A percentile compares a stretch with the other conserved stretches of the same genome.
These are phyloP conservation scores for Sacculina carcini DNA, from an alignment of 2,888 invertebrate genomes.

Conservation along the genomic window DNA sequence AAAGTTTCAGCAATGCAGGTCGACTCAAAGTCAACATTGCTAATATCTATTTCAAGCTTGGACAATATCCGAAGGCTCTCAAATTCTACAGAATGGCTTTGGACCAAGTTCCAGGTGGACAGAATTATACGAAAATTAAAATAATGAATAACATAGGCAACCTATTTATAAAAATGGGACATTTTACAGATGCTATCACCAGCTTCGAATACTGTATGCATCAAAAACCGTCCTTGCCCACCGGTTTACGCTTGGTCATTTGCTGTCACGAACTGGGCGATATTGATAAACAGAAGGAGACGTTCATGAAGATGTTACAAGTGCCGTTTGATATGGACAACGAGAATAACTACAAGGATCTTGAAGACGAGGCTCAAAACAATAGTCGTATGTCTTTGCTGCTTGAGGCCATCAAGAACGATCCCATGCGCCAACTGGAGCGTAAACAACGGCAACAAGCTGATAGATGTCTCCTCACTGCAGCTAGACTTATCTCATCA, in stretches of 20 bases:
- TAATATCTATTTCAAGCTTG: constrained; percentile 85
- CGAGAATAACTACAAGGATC: constrained; percentile 37
- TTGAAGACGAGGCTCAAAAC: constrained; percentile 21
- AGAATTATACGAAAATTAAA: constrained; percentile 76
- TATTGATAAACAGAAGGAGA: constrained; percentile 70
- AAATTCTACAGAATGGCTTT: constrained; percentile 96
- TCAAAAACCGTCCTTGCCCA: constrained; percentile 67
- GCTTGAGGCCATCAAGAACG: constrained; percentile 47
- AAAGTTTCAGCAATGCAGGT: constrained; percentile 76
- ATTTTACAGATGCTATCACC: constrained; percentile 81
- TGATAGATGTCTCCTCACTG: constrained; percentile 53
- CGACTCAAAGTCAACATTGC: constrained; percentile 92
- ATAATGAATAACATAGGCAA: constrained; percentile 96
- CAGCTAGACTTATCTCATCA: constrained; percentile 66
- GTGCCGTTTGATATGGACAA: constrained; percentile 51
- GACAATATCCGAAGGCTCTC: constrained; percentile 72
- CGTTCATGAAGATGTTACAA: constrained; percentile 66
- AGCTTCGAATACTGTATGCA: constrained; percentile 97
- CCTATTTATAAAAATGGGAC: constrained; percentile 79
- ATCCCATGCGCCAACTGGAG: constrained; percentile 44
- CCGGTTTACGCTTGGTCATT: constrained; percentile 62
- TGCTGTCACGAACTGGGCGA: constrained; percentile 74
- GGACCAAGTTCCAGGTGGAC: constrained; percentile 72
- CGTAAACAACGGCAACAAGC: constrained; percentile 40
- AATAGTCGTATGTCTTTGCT: constrained; percentile 31